These are phyloP conservation scores for Drosophila tripunctata DNA, from an alignment of 2,888 invertebrate genomes.

Conservation along the genomic window DNA sequence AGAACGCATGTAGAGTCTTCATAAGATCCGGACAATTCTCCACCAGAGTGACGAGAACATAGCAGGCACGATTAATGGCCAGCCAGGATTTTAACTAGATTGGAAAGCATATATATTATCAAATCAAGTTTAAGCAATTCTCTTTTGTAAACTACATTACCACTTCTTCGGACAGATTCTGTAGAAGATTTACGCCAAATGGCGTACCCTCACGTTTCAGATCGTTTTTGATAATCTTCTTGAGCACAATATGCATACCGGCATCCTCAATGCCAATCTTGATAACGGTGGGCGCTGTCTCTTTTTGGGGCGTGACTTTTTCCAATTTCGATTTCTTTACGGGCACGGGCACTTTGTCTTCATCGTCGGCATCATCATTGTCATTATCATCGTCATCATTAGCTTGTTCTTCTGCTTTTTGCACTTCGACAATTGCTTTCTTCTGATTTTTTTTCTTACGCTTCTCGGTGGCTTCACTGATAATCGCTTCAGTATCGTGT, in stretches of 20 bases:
- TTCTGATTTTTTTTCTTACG: constrained; percentile 61
- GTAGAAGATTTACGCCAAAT: constrained; percentile 86
- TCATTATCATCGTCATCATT: constrained; percentile 10
- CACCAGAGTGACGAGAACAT: constrained; percentile 88
- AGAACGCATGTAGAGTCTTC: constrained; percentile 83
- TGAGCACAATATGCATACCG: constrained; percentile 90
- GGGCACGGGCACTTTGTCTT: constrained; percentile 17
- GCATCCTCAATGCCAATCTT: constrained; percentile 88
- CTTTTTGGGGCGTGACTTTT: background rate
- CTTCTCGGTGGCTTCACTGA: constrained; percentile 68
- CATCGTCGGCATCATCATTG: constrained; percentile 18
- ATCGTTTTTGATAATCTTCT: constrained; percentile 89
- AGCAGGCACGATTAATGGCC: constrained; percentile 90
- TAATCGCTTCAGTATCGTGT: constrained; percentile 72
- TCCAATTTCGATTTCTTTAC: constrained; percentile 20
- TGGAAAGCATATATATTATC: too few relatives aligned
- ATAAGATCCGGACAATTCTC: constrained; percentile 87
- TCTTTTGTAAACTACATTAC: constrained; percentile 84
- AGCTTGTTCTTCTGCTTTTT: background rate
- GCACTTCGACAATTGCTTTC: background rate
- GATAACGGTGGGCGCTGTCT: constrained; percentile 3
- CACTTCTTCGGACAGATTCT: constrained; percentile 85
- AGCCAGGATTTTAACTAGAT: constrained; percentile 88
- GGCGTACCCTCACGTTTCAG: constrained; percentile 85
- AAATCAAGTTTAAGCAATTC: background rate